Conservation (phyloP, 2,888 invertebrate species). For the Blomia tropicalis region DNA sequence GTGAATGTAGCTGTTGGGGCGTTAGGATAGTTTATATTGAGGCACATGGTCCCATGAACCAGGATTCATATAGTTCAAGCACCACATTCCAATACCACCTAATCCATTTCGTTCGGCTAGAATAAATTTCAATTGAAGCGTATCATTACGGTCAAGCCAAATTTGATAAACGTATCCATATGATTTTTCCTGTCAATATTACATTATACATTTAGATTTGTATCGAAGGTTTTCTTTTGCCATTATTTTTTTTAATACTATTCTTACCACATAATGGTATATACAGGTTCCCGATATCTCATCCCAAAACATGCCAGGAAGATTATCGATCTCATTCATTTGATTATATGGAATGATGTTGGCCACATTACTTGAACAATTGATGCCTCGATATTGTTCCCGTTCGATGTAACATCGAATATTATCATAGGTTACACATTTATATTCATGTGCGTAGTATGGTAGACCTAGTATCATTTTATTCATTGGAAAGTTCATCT, state of each 20-base stretch:
- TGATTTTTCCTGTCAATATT: background rate
- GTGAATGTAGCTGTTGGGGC: too few species aligned
- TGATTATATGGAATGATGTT: conserved; percentile 28
- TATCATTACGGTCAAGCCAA: conserved; percentile 36
- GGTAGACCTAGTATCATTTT: conserved; percentile 37
- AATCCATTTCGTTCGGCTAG: conserved; percentile 32
- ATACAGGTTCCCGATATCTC: conserved; percentile 26
- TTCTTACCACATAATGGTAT: background rate
- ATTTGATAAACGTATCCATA: conserved; percentile 32
- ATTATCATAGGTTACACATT: conserved; percentile 30
- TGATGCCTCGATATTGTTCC: conserved; percentile 36
- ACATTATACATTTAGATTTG: too few species aligned
- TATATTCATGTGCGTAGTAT: conserved; percentile 38
- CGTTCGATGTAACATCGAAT: conserved; percentile 32
- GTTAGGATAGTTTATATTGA: background rate
- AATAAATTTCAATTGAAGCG: conserved; percentile 34
- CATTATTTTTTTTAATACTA: too few species aligned
- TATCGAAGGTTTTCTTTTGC: too few species aligned
- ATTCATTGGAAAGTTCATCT: conserved; percentile 32
- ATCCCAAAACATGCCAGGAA: conserved; percentile 34
- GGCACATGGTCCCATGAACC: background rate
- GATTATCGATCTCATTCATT: conserved; percentile 26
- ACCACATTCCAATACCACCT: conserved; percentile 38
- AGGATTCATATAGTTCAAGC: background rate
- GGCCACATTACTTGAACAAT: conserved; percentile 38